Conservation (phyloP, 1,140 invertebrate genomes). For the Polypedilum pembai region DNA sequence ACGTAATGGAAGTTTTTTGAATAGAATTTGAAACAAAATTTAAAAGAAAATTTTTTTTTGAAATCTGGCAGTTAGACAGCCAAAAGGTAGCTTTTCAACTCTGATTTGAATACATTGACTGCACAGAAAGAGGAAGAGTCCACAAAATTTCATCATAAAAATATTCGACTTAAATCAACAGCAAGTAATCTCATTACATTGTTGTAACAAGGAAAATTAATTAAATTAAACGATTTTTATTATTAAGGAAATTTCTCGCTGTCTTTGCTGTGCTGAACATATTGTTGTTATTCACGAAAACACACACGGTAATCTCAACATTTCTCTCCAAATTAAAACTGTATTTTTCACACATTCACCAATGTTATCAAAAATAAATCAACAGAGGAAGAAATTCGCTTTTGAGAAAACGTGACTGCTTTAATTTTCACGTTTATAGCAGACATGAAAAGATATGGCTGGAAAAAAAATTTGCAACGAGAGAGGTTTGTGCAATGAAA, state of each 20-base stretch:
- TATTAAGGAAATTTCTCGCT: background rate
- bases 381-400: background rate
- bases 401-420: conserved; percentile 22
- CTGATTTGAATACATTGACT: too few relatives aligned
- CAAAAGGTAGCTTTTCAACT: too few relatives aligned
- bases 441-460: background rate
- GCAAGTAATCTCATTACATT: background rate
- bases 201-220: conserved; percentile 3
- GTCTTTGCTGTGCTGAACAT: background rate
- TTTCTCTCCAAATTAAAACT: background rate
- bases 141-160: too few relatives aligned
- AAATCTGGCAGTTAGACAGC: too few relatives aligned
- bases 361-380: conserved; percentile 28
- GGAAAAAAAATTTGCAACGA: too few relatives aligned
- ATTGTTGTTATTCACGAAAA: background rate
- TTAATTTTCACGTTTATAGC: conserved; percentile 22
- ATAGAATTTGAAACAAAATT: too few relatives aligned
- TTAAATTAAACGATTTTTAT: conserved; percentile 7
- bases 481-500: too few relatives aligned
- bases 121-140: too few relatives aligned
- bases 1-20: too few relatives aligned
- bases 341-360: conserved; percentile 25
- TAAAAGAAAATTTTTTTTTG: too few relatives aligned
- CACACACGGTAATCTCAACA: background rate
- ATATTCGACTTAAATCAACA: background rate